Evolutionary conservation across 2,113 vertebrate species (phyloP).

Genomic region (Phainopepla nitens): DNA sequence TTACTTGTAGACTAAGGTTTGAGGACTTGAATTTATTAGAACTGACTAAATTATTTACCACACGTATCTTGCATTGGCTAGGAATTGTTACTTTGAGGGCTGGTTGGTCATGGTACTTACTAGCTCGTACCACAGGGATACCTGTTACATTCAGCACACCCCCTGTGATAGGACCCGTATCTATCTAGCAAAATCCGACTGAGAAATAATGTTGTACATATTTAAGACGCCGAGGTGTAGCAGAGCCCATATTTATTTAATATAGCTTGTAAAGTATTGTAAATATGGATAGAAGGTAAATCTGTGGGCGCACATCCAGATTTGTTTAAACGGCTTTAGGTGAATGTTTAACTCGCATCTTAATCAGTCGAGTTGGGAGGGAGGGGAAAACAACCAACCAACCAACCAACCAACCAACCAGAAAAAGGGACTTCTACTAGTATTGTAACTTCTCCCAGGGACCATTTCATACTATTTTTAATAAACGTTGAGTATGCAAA

Average conservation of each 20-base stretch:
- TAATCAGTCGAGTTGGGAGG: background rate
- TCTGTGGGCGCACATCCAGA: background rate
- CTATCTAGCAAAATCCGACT: background rate
- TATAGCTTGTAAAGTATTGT: slow-evolving; percentile 77
- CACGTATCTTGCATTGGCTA: background rate
- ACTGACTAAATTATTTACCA: slow-evolving; percentile 9
- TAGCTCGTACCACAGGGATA: slow-evolving; percentile 5
- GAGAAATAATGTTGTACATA: slow-evolving; percentile 67
- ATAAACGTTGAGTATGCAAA: slow-evolving; percentile 43
- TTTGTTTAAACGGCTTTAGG: background rate
- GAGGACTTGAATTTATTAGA: slow-evolving; percentile 34
- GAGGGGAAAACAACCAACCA: background rate
- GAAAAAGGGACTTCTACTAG: background rate
- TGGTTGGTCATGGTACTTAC: background rate
- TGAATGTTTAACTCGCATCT: background rate
- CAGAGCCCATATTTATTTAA: slow-evolving; percentile 73
- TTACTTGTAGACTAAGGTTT: slow-evolving; percentile 15
- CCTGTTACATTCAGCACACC: slow-evolving; percentile 4
- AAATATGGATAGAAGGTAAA: slow-evolving; percentile 58
- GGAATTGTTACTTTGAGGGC: background rate
- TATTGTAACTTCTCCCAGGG: slow-evolving; percentile 2
- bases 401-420: background rate
- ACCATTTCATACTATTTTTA: slow-evolving; percentile 43
- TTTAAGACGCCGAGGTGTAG: slow-evolving; percentile 56
- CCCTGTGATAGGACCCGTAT: background rate